Percentiles rank a stretch among this genome's conserved stretches.
phyloP scores from a whole-genome alignment of 2,888 invertebrate genomes.

The Marronus borbonicus region DNA sequence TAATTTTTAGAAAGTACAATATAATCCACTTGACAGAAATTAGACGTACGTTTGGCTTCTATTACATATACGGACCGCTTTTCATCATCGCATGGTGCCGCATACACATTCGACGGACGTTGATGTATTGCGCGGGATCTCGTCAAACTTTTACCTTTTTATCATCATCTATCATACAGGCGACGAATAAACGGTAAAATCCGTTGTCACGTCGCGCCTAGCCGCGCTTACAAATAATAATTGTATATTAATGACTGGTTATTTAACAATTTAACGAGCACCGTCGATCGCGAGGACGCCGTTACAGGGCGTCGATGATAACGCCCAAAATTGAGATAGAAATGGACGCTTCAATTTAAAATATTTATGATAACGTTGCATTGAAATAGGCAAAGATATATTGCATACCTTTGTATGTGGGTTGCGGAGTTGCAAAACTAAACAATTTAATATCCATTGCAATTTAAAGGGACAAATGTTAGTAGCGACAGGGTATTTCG shows the following conservation, averaged over 20 bases:
- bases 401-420: too few relatives aligned
- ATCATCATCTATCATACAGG: slow-evolving; percentile 40
- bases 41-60: slow-evolving; percentile 17
- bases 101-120: slow-evolving; percentile 28
- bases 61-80: neutral
- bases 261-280: slow-evolving; percentile 46
- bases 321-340: slow-evolving; percentile 12
- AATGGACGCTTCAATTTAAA: slow-evolving; percentile 26
- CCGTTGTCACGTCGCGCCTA: slow-evolving; percentile 38
- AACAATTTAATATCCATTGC: slow-evolving; percentile 26
- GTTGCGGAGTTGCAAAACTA: neutral
- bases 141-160: slow-evolving; percentile 45
- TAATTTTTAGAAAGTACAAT: slow-evolving; percentile 34
- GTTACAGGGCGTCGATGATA: slow-evolving; percentile 4
- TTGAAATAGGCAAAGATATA: too few relatives aligned
- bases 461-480: slow-evolving; percentile 3
- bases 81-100: neutral
- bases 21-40: slow-evolving; percentile 28
- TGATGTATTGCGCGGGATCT: slow-evolving; percentile 41
- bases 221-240: slow-evolving; percentile 39
- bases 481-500: too few relatives aligned
- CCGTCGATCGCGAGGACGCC: slow-evolving; percentile 11
- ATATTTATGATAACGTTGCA: slow-evolving; percentile 28
- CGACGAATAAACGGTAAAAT: slow-evolving; percentile 38
- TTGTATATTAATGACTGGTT: slow-evolving; percentile 45